A percentile compares a stretch with the other conserved stretches of the same genome.
Evolutionary conservation across 2,888 invertebrate species (phyloP).

Genomic region (Morpho helenor): DNA sequence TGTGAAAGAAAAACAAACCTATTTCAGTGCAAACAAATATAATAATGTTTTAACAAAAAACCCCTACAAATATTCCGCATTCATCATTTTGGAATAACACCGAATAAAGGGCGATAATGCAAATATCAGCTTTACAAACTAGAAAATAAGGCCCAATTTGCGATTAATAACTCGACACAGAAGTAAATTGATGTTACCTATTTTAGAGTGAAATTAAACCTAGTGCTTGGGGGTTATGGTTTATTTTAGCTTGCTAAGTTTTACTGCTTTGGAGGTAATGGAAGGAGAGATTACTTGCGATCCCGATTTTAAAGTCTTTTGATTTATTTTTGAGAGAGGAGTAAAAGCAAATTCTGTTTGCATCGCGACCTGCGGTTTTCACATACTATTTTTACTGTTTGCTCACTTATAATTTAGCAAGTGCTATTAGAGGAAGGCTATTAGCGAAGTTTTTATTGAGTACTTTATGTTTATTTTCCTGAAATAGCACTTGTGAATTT

Average conservation of each 20-base stretch:
- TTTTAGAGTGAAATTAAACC: slow-evolving; percentile 34
- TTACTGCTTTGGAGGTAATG: slow-evolving; percentile 35
- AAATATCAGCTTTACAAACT: slow-evolving; percentile 40
- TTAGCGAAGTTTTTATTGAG: not conserved
- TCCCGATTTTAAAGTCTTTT: slow-evolving; percentile 57
- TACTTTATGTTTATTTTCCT: too few relatives aligned
- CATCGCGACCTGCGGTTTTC: slow-evolving; percentile 32
- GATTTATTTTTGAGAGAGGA: slow-evolving; percentile 59
- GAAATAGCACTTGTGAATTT: too few relatives aligned
- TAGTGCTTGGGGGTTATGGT: slow-evolving; percentile 37
- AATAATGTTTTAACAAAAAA: slow-evolving; percentile 18
- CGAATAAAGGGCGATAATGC: slow-evolving; percentile 29
- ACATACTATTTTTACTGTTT: slow-evolving; percentile 22
- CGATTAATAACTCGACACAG: slow-evolving; percentile 34
- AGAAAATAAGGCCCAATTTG: slow-evolving; percentile 43
- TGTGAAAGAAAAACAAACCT: slow-evolving; percentile 10
- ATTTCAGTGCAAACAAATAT: slow-evolving; percentile 16
- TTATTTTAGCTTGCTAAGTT: slow-evolving; percentile 34
- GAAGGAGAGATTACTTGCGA: slow-evolving; percentile 48
- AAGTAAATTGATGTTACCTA: slow-evolving; percentile 30
- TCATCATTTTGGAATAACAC: slow-evolving; percentile 19
- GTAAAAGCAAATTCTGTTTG: slow-evolving; percentile 45
- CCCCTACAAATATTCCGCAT: slow-evolving; percentile 16
- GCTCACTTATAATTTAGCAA: slow-evolving; percentile 9
- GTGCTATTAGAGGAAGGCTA: not conserved